Base-by-base conservation (phyloP, 2,797 vertebrate genomes). In the Avahi laniger region DNA sequence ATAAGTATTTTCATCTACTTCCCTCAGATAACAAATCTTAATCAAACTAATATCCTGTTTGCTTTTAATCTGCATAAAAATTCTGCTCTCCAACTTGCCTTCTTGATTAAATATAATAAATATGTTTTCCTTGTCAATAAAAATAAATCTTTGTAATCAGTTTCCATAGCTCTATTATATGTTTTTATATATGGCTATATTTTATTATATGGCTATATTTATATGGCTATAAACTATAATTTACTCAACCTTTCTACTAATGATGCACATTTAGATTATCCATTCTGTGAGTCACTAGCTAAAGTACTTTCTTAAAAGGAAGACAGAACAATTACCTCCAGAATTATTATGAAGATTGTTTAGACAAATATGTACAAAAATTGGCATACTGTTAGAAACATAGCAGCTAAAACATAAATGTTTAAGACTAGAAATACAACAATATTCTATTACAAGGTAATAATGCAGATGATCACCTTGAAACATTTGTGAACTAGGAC, bases 1-100 rank as follows among this genome's bases (percentile, higher is more conserved):
- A 30, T 38, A 87, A 89, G 38, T 41, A 86, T 92, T 80, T 96
- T 73, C 4, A 73, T 57, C 75, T 80, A 33, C 73, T 93, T 86
- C 0, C 24, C 24, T 33, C 13, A 82, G 22, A 24, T 91, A 83
- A 79, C 4, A 89, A 18, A 15, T 63, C 9, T 89, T 6, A 80
- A 28, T 88, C 12, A 70, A 87, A 69, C 20, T 48, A 61, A 89
- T 59, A 46, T 13, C 20, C 24, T 52, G 0, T 73, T 85, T 88
- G 33, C 7, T 63, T 81, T 92, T 92, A 84, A 82, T 82, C 17
- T 57, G 17, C 6, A 89, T 72, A 82, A 79, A 90, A 87, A 20
- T 20, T 13, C 5, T 91, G 6, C 22, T 94, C 5, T 93, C 11
- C 7, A 89, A 78, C 20, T 82, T 84, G 12, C 8, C 73, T 48